phyloP scores from a whole-genome alignment of 2,888 invertebrate species.

The Timandra comae region DNA sequence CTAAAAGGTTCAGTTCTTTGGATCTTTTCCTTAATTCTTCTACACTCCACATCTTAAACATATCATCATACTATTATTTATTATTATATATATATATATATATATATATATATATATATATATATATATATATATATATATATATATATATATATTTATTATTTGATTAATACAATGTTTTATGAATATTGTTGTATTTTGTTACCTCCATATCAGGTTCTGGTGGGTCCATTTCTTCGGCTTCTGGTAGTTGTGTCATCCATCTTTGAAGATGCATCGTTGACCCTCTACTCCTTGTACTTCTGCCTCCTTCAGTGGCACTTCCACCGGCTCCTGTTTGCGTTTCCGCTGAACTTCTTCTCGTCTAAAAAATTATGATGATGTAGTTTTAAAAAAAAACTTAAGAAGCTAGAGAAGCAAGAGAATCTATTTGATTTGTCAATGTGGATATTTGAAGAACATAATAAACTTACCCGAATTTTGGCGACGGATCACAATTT shows the following conservation, averaged over 20 bases:
- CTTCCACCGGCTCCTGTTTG: slow-evolving; percentile 62
- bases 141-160: not conserved
- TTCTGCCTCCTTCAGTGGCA: slow-evolving; percentile 56
- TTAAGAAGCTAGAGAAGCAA: no score
- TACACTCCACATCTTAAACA: slow-evolving; percentile 79
- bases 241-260: slow-evolving; percentile 86
- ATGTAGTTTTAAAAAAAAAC: no score
- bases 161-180: not conserved
- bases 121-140: no score
- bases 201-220: slow-evolving; percentile 76
- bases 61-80: not conserved
- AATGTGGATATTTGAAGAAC: slow-evolving; percentile 40
- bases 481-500: slow-evolving; percentile 10
- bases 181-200: no score
- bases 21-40: slow-evolving; percentile 84
- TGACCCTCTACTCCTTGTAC: slow-evolving; percentile 80
- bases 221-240: slow-evolving; percentile 69
- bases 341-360: slow-evolving; percentile 67
- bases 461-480: no score
- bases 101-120: no score
- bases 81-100: no score
- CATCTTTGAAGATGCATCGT: slow-evolving; percentile 86
- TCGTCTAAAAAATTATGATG: slow-evolving; percentile 58
- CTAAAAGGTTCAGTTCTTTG: slow-evolving; percentile 80
- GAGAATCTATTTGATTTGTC: no score